These are phyloP conservation scores for Cybosia mesomella DNA, from an alignment of 2,888 invertebrate species.

Conservation along the genomic window DNA sequence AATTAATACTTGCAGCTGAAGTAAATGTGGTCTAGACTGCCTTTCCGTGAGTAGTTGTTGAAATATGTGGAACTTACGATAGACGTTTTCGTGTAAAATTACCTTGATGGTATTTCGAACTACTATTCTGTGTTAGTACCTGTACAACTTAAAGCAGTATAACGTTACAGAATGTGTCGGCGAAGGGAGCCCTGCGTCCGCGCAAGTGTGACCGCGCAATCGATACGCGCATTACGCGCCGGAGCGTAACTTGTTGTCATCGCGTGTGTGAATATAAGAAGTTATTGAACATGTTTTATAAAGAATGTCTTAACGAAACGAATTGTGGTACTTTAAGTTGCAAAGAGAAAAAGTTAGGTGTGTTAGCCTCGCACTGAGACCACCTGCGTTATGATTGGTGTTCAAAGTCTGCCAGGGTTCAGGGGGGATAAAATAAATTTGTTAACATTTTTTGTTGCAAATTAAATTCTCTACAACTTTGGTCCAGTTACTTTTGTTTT, in stretches of 20 bases:
- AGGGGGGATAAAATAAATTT: background rate
- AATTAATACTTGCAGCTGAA: no score
- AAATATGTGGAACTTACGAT: no score
- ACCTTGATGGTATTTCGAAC: background rate
- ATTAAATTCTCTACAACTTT: no score
- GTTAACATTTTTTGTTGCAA: no score
- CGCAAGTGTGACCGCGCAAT: slow-evolving; percentile 28
- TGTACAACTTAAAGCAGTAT: background rate
- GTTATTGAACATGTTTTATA: slow-evolving; percentile 13
- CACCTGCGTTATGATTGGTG: background rate
- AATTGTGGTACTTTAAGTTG: background rate
- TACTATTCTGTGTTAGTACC: background rate
- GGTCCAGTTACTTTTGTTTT: no score
- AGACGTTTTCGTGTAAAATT: no score
- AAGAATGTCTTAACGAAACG: background rate
- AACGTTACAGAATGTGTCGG: slow-evolving; percentile 29
- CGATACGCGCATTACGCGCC: slow-evolving; percentile 16
- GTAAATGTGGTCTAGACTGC: no score
- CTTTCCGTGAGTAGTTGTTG: no score
- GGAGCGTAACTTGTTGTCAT: background rate
- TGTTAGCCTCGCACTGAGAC: background rate
- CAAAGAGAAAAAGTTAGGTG: background rate
- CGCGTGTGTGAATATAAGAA: slow-evolving; percentile 7
- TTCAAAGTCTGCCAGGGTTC: background rate
- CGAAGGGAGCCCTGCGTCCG: slow-evolving; percentile 13